Base-by-base conservation (phyloP, 2,888 invertebrate genomes). In the Cyaniris semiargus region DNA sequence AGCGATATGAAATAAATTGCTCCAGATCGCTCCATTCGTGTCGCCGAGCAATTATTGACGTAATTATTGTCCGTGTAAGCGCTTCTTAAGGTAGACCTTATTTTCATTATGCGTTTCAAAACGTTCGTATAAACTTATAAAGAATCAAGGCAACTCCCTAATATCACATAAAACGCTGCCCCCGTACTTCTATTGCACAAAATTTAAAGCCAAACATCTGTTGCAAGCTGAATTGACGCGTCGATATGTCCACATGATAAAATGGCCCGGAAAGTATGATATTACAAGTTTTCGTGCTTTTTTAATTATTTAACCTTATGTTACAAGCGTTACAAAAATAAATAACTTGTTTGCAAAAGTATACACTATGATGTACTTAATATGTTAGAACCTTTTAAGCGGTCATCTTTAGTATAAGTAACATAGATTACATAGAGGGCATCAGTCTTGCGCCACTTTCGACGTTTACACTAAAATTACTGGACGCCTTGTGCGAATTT, bases 91-190 rank as follows among this genome's bases (percentile, higher is more conserved):
- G n/a, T n/a, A n/a, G n/a, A n/a, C n/a, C n/a, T n/a, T n/a, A n/a
- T n/a, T n/a, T n/a, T n/a, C n/a, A n/a, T n/a, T n/a, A n/a, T n/a
- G n/a, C n/a, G n/a, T 66, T 66, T 5, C 1, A 27, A 66, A 66
- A 3, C 79, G 78, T 79, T 82, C 79, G 83, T 78, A 77, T 79
- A 18, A 53, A 53, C 53, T 53, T 53, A 53, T 18, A 79, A 75
- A 74, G 82, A 78, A 80, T 82, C 83, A 82, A 83, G 78, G 80
- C 81, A 85, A 83, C 85, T 86, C 82, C 83, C 92, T 93, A 93
- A 90, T 93, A 93, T 93, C 93, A 93, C 93, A 92, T 90, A 85
- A 84, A 86, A 87, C 86, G 89, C 90, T 90, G 90, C 88, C 78
- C 87, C 85, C 82, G 85, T 31, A 66, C 27, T 66, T 85, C 84